phyloP scores from a whole-genome alignment of 1,140 invertebrate species.

The Heliconius hewitsoni region DNA sequence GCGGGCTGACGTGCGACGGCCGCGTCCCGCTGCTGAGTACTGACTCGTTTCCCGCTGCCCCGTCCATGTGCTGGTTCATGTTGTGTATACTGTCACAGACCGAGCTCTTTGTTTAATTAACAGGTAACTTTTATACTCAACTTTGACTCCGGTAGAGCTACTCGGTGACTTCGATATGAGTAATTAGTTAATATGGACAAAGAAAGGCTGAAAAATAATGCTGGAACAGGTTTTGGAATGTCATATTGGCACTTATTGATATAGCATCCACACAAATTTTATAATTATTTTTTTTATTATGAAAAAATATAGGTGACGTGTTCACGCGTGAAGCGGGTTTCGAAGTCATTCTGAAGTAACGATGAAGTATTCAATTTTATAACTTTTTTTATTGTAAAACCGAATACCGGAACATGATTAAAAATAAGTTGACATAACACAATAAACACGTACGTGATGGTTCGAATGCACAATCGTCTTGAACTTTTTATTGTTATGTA shows the following conservation, averaged over 20 bases:
- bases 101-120: conserved; percentile 76
- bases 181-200: conserved; percentile 45
- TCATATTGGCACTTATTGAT: conserved; percentile 76
- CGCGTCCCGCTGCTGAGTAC: conserved; percentile 42
- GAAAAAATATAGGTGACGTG: conserved; percentile 39
- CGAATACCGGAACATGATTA: conserved; percentile 10
- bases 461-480: conserved; percentile 20
- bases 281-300: conserved; percentile 52
- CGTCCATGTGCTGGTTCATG: conserved; percentile 61
- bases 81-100: conserved; percentile 65
- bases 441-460: conserved; percentile 23
- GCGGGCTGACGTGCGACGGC: conserved; percentile 58
- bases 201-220: conserved; percentile 53
- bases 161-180: neutral
- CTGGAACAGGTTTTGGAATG: conserved; percentile 71
- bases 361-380: neutral
- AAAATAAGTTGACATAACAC: conserved; percentile 19
- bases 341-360: neutral
- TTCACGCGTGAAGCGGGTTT: neutral
- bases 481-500: conserved; percentile 28
- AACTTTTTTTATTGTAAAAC: neutral
- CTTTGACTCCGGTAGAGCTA: conserved; percentile 12
- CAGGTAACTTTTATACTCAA: conserved; percentile 56
- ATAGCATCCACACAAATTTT: conserved; percentile 60
- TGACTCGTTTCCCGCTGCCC: conserved; percentile 52